Percentiles rank a stretch among this genome's conserved stretches.
Evolutionary conservation across 2,888 invertebrate species (phyloP).

Genomic region (Drosophila borborema): DNA sequence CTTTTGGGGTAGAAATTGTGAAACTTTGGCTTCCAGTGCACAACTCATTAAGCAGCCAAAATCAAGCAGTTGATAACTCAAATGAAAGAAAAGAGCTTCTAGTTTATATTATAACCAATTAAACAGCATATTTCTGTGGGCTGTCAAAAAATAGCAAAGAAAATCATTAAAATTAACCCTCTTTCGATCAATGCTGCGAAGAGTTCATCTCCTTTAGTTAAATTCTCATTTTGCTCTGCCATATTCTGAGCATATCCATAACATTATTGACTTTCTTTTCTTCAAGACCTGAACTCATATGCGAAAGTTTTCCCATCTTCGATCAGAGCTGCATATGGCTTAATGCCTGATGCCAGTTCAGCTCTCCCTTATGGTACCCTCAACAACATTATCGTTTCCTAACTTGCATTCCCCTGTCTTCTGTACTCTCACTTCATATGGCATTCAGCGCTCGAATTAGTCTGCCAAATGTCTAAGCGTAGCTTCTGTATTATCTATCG

Average conservation of each 20-base stretch:
- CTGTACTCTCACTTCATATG: background rate
- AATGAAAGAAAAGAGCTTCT: background rate
- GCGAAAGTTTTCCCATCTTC: background rate
- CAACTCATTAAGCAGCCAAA: slow-evolving; percentile 19
- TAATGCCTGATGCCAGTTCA: background rate
- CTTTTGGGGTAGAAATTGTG: background rate
- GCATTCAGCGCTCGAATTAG: background rate
- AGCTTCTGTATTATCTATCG: background rate
- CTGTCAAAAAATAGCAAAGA: too few species aligned
- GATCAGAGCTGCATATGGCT: background rate
- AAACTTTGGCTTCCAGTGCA: slow-evolving; percentile 2
- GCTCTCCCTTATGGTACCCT: background rate
- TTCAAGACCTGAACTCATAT: background rate
- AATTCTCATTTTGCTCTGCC: too few species aligned
- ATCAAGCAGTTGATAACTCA: slow-evolving; percentile 7
- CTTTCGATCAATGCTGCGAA: too few species aligned
- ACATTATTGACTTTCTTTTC: too few species aligned
- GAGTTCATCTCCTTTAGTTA: too few species aligned
- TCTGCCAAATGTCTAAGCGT: background rate
- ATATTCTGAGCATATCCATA: background rate
- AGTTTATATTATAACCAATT: background rate
- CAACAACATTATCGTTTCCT: background rate
- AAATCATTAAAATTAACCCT: too few species aligned
- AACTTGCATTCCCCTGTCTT: background rate
- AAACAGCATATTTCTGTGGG: too few species aligned